A percentile compares a stretch with the other conserved stretches of the same genome.
Conservation (phyloP, 1,140 invertebrate species). For the Hetaerina americana region DNA sequence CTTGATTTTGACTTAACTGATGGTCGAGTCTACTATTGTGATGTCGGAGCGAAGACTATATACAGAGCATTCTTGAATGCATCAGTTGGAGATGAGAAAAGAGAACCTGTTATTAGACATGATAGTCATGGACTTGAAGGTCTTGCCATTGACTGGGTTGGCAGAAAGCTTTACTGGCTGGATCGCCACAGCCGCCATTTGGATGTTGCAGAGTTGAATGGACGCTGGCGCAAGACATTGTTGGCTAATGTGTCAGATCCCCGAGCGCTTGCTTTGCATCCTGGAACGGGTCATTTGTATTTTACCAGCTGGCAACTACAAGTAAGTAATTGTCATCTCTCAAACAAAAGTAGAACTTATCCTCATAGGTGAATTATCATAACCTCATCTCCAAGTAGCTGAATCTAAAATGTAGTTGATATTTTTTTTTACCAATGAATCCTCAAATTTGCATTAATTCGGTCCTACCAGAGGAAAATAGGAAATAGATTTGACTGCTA, state of each 20-base stretch:
- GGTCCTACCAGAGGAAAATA: no score
- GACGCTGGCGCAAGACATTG: constrained; percentile 78
- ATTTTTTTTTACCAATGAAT: no score
- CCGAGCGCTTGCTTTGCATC: constrained; percentile 86
- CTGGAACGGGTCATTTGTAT: constrained; percentile 85
- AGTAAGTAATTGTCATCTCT: constrained; percentile 18
- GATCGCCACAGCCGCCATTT: constrained; percentile 89
- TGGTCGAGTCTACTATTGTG: constrained; percentile 82
- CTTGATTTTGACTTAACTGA: constrained; percentile 83
- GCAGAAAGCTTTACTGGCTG: constrained; percentile 93
- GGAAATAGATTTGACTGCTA: no score
- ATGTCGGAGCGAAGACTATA: constrained; percentile 88
- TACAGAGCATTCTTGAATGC: constrained; percentile 41
- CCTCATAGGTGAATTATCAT: no score
- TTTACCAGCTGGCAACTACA: constrained; percentile 92
- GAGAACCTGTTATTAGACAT: constrained; percentile 79
- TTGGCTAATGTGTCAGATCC: constrained; percentile 82
- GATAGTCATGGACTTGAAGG: constrained; percentile 91
- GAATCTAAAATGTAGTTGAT: no score
- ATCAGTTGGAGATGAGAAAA: constrained; percentile 18
- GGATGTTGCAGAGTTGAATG: constrained; percentile 84
- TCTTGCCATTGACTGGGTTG: constrained; percentile 94
- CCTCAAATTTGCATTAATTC: no score
- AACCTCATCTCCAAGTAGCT: no score
- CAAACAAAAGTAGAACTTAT: no score